phyloP scores from a whole-genome alignment of 2,888 invertebrate species.

The Didymodactylos carnosus region DNA sequence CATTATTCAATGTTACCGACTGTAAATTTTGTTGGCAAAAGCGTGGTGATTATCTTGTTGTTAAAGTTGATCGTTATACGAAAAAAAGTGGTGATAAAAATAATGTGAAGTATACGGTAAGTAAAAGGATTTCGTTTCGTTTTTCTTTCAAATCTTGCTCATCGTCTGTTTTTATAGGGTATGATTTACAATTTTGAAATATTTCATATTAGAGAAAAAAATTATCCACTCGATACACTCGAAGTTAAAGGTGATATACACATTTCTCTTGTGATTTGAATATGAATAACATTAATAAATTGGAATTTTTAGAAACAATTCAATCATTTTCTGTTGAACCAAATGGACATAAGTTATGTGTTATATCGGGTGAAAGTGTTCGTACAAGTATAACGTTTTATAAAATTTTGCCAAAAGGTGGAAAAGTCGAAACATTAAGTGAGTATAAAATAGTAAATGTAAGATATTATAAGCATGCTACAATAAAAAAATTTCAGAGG shows the following conservation, averaged over 20 bases:
- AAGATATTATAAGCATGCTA: too few species aligned
- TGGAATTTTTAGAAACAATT: conserved; percentile 36
- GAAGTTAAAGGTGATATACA: conserved; percentile 64
- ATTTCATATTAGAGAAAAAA: conserved; percentile 90
- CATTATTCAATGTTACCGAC: conserved; percentile 88
- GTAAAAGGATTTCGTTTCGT: conserved; percentile 45
- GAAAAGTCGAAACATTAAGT: conserved; percentile 66
- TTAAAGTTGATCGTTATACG: conserved; percentile 68
- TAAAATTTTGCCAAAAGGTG: conserved; percentile 49
- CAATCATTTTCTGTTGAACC: conserved; percentile 93
- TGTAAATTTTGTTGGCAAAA: conserved; percentile 98
- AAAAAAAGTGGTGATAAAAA: conserved; percentile 66
- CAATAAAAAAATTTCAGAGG: conserved; percentile 34
- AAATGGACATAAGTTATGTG: conserved; percentile 77
- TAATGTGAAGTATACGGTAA: conserved; percentile 71
- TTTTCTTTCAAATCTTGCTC: not conserved
- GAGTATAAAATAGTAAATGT: conserved; percentile 42
- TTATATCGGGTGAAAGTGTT: conserved; percentile 71
- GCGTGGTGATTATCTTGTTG: conserved; percentile 84
- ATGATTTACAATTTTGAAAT: conserved; percentile 97
- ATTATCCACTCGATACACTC: conserved; percentile 87
- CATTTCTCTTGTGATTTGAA: not conserved
- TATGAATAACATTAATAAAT: not conserved
- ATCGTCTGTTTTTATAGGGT: conserved; percentile 40
- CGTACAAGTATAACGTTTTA: conserved; percentile 10